Evolutionary conservation across 2,888 invertebrate genomes (phyloP).

Genomic region (Mayetiola destructor): DNA sequence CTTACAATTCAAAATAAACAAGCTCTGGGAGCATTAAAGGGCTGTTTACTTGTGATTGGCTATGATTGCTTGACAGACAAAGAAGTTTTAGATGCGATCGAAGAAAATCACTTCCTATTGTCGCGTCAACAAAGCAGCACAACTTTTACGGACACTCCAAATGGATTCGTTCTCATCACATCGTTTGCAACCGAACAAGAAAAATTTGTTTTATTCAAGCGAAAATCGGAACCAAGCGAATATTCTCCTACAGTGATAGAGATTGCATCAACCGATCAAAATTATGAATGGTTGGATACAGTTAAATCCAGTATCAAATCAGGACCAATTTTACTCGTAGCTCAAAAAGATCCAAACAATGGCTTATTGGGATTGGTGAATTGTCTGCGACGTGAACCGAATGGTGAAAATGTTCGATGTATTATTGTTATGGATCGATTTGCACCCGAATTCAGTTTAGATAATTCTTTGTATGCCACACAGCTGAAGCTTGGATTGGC

Average conservation of each 20-base stretch:
- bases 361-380: conserved; percentile 71
- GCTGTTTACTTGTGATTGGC: conserved; percentile 15
- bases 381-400: conserved; percentile 59
- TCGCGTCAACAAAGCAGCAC: background rate
- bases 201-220: conserved; percentile 1
- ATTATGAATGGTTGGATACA: conserved; percentile 15
- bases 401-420: conserved; percentile 45
- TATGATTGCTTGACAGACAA: conserved; percentile 4
- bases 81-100: background rate
- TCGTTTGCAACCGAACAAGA: conserved; percentile 10
- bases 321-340: conserved; percentile 19
- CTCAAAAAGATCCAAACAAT: conserved; percentile 45
- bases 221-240: conserved; percentile 17
- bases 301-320: conserved; percentile 11
- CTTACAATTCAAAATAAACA: conserved; percentile 41
- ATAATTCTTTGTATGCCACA: conserved; percentile 36
- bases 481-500: conserved; percentile 60
- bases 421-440: conserved; percentile 4
- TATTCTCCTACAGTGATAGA: conserved; percentile 20
- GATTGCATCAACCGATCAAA: background rate
- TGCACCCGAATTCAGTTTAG: conserved; percentile 4
- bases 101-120: background rate
- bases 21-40: conserved; percentile 29
- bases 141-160: background rate
- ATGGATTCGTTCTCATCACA: background rate